A percentile compares a stretch with the other conserved stretches of the same genome.
phyloP scores from a whole-genome alignment of 2,888 invertebrate species.

The Papilio protenor region DNA sequence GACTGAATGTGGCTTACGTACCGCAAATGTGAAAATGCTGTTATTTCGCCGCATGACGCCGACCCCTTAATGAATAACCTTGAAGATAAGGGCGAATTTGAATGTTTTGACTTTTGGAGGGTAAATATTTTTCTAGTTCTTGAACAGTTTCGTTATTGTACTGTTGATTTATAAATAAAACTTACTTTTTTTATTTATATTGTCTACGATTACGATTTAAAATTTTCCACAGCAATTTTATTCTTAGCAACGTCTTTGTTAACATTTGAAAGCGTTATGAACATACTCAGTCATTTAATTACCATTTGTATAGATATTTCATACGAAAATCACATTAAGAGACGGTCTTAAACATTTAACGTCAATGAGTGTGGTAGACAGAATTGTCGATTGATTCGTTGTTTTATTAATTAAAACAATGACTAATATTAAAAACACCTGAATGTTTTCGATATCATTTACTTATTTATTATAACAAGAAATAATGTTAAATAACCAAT shows the following conservation, averaged over 20 bases:
- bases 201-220: background rate
- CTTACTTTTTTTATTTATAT: no score
- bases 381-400: background rate
- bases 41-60: conserved; percentile 54
- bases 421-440: background rate
- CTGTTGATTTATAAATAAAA: no score
- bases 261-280: background rate
- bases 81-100: conserved; percentile 36
- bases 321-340: background rate
- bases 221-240: background rate
- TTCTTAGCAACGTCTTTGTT: background rate
- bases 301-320: background rate
- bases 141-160: background rate
- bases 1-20: conserved; percentile 47
- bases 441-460: background rate
- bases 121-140: background rate
- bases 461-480: background rate
- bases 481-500: background rate
- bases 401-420: background rate
- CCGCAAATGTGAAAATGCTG: conserved; percentile 67
- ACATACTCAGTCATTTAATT: background rate
- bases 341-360: background rate
- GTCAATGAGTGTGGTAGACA: background rate
- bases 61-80: conserved; percentile 53
- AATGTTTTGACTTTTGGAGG: conserved; percentile 25